Conservation (phyloP, 2,797 vertebrate species). For the Pseudochaenichthys georgianus region DNA sequence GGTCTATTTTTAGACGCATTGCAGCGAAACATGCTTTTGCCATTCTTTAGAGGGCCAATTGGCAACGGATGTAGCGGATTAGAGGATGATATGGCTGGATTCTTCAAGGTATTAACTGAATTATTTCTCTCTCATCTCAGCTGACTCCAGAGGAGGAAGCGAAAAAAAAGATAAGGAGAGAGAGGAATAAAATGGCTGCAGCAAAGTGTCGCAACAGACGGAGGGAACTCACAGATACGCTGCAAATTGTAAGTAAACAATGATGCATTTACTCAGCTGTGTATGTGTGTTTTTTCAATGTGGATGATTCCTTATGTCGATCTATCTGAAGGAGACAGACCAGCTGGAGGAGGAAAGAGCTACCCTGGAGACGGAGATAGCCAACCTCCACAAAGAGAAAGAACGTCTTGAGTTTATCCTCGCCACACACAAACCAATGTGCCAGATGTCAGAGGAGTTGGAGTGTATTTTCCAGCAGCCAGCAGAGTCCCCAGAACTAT, state of each 20-base stretch:
- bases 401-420: conserved; percentile 95
- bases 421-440: conserved; percentile 91
- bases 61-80: conserved; percentile 62
- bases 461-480: conserved; percentile 91
- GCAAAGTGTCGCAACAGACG: conserved; percentile 97
- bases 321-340: conserved; percentile 92
- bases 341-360: conserved; percentile 95
- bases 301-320: conserved; percentile 59
- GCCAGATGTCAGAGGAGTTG: conserved; percentile 92
- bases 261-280: conserved; percentile 69
- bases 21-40: conserved; percentile 81
- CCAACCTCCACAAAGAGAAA: conserved; percentile 95
- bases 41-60: conserved; percentile 66
- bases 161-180: conserved; percentile 93
- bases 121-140: conserved; percentile 77
- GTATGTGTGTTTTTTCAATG: conserved; percentile 50
- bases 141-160: conserved; percentile 96
- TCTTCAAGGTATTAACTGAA: conserved; percentile 65
- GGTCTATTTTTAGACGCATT: conserved; percentile 88
- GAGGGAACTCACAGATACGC: conserved; percentile 93
- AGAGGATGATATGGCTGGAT: conserved; percentile 64
- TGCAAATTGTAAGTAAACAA: conserved; percentile 92
- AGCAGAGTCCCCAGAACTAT: conserved; percentile 73
- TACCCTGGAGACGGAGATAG: conserved; percentile 92
- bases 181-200: conserved; percentile 99